phyloP scores from a whole-genome alignment of 2,113 vertebrate genomes.

The Murina feae region DNA sequence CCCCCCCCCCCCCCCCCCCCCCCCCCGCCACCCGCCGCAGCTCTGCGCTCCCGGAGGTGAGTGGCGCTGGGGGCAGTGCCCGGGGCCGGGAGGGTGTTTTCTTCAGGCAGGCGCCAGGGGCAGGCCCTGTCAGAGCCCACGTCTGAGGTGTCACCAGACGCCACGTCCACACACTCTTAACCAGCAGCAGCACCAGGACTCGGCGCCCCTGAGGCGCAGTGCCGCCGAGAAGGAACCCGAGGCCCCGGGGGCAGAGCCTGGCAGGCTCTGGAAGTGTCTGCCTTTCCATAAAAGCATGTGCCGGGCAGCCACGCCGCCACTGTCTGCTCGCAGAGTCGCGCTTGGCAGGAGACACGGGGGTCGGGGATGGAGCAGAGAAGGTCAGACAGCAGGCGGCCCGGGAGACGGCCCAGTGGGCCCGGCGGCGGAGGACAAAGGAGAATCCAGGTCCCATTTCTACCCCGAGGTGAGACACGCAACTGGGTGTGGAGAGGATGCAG shows the following conservation, averaged over 20 bases:
- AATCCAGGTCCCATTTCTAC: background rate
- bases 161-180: background rate
- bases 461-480: background rate
- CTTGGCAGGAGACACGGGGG: background rate
- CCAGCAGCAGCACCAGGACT: background rate
- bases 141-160: background rate
- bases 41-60: slow-evolving; percentile 7
- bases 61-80: background rate
- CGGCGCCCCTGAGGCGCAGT: background rate
- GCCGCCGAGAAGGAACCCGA: background rate
- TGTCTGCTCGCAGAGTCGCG: background rate
- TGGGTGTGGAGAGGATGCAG: background rate
- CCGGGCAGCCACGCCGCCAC: background rate
- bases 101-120: slow-evolving; percentile 13
- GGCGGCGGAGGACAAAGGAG: background rate
- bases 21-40: background rate
- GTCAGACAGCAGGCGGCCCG: background rate
- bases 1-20: background rate
- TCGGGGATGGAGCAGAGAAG: background rate
- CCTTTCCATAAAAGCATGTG: background rate
- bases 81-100: background rate
- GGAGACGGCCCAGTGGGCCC: background rate
- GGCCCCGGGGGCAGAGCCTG: background rate
- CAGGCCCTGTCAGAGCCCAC: background rate
- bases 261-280: background rate